phyloP scores from a whole-genome alignment of 2,888 invertebrate genomes.

The Gymnoscelis rufifasciata region DNA sequence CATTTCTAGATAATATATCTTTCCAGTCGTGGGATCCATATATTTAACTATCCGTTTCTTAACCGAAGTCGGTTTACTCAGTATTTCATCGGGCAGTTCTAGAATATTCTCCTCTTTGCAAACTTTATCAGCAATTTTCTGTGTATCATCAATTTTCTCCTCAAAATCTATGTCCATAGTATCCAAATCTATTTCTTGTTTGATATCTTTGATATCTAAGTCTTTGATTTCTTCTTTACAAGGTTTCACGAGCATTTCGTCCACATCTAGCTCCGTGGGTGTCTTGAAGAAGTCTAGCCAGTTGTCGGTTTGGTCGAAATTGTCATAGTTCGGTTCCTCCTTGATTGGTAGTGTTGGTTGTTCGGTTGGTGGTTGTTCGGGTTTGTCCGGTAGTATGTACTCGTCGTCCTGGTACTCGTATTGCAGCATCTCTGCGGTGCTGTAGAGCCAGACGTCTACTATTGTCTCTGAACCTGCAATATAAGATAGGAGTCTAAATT shows the following conservation, averaged over 20 bases:
- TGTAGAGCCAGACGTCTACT: conserved; percentile 84
- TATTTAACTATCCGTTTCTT: conserved; percentile 68
- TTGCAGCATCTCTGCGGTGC: conserved; percentile 63
- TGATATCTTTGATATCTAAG: conserved; percentile 28
- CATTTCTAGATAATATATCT: conserved; percentile 70
- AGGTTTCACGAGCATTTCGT: conserved; percentile 67
- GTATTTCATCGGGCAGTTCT: conserved; percentile 43
- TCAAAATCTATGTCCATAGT: conserved; percentile 14
- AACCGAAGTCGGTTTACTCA: conserved; percentile 38
- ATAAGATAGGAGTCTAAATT: too few species aligned
- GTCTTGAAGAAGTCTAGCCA: conserved; percentile 71
- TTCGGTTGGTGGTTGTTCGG: not conserved
- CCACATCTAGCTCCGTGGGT: conserved; percentile 58
- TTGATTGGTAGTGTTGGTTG: not conserved
- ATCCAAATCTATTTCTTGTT: not conserved
- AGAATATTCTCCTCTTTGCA: conserved; percentile 9
- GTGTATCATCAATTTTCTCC: conserved; percentile 12
- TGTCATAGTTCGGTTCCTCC: conserved; percentile 4
- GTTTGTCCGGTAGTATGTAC: conserved; percentile 14
- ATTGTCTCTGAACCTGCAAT: conserved; percentile 87
- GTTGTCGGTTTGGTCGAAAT: conserved; percentile 22
- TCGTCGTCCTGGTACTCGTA: conserved; percentile 52
- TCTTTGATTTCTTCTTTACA: conserved; percentile 37
- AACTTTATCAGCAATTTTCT: not conserved
- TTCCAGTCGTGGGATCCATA: conserved; percentile 63